These are phyloP conservation scores for Ceratoteleas bidentatus DNA, from an alignment of 1,140 invertebrate genomes.

Conservation along the genomic window DNA sequence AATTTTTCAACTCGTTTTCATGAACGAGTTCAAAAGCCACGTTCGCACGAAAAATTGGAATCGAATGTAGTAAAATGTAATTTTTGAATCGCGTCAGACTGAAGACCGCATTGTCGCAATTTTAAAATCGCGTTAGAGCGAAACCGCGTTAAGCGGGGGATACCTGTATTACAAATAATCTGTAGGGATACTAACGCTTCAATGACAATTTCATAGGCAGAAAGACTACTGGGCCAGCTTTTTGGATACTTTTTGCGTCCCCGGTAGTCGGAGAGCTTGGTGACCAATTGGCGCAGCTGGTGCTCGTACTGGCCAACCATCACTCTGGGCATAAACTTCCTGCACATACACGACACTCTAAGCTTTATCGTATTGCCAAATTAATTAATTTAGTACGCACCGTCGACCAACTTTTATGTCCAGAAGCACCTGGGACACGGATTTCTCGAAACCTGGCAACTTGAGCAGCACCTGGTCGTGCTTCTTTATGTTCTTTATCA, in stretches of 20 bases:
- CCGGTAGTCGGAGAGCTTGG: conserved; percentile 90
- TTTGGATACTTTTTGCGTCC: conserved; percentile 86
- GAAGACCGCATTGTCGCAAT: too few species aligned
- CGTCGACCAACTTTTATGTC: conserved; percentile 92
- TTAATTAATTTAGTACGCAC: conserved; percentile 79
- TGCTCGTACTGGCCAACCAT: conserved; percentile 91
- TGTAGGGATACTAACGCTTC: conserved; percentile 87
- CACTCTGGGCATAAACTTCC: conserved; percentile 94
- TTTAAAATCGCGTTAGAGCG: too few species aligned
- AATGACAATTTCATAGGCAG: conserved; percentile 92
- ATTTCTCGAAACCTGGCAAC: conserved; percentile 91
- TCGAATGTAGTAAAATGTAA: too few species aligned
- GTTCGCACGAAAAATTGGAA: too few species aligned
- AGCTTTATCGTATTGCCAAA: conserved; percentile 77
- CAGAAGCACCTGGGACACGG: conserved; percentile 89
- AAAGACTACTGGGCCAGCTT: conserved; percentile 86
- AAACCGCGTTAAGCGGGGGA: too few species aligned
- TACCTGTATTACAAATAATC: too few species aligned
- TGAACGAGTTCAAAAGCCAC: too few species aligned
- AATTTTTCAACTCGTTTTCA: too few species aligned
- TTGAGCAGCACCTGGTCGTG: conserved; percentile 87
- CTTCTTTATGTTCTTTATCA: conserved; percentile 90
- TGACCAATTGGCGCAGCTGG: conserved; percentile 90
- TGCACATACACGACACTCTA: conserved; percentile 82
- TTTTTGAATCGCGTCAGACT: too few species aligned